phyloP scores from a whole-genome alignment of 2,797 vertebrate species.

The Calcarius lapponicus region DNA sequence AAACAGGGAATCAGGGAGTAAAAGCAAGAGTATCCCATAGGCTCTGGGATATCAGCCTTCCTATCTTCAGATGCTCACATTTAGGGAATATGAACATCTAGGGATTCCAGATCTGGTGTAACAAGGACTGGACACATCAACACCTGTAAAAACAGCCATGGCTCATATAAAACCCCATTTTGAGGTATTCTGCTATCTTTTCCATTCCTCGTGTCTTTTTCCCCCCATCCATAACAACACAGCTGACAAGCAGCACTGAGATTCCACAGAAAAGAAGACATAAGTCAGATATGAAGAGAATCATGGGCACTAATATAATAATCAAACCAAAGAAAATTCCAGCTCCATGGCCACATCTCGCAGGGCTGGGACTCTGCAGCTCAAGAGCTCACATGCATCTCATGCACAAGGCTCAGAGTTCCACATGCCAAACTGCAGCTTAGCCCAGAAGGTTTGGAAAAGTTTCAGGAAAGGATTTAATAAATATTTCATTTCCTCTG shows the following conservation, averaged over 20 bases:
- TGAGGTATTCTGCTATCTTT: not conserved
- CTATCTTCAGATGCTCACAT: not conserved
- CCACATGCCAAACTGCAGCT: slow-evolving; percentile 34
- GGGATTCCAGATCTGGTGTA: not conserved
- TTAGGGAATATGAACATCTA: not conserved
- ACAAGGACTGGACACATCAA: not conserved
- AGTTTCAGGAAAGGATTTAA: slow-evolving; percentile 59
- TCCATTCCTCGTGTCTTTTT: not conserved
- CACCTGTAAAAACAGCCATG: not conserved
- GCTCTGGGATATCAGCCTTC: not conserved
- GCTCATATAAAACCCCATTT: not conserved
- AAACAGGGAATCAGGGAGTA: not conserved
- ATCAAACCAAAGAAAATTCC: not conserved
- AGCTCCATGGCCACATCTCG: not conserved
- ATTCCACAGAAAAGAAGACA: not conserved
- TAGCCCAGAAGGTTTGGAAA: slow-evolving; percentile 32
- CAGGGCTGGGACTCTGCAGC: not conserved
- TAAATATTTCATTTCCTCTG: slow-evolving; percentile 57
- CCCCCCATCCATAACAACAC: not conserved
- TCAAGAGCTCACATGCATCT: slow-evolving; percentile 47
- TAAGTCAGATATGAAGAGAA: not conserved
- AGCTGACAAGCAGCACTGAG: not conserved
- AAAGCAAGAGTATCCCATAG: not conserved
- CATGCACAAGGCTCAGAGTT: slow-evolving; percentile 44
- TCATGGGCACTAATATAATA: not conserved